phyloP scores from a whole-genome alignment of 2,113 vertebrate species.

The Ia io region DNA sequence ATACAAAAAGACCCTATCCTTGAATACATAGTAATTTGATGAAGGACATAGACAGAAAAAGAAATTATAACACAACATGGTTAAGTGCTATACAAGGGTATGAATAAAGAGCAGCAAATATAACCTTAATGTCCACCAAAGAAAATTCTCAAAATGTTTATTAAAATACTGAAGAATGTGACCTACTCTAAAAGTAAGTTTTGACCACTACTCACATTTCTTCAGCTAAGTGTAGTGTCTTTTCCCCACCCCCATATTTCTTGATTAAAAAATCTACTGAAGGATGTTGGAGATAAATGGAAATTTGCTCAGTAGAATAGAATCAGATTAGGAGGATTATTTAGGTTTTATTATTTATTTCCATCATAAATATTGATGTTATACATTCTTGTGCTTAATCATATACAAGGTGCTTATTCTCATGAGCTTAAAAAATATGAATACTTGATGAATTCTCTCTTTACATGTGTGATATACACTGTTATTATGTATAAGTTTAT shows the following conservation, averaged over 20 bases:
- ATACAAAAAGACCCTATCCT: not conserved
- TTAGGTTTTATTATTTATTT: not conserved
- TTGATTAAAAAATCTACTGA: not conserved
- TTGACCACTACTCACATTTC: not conserved
- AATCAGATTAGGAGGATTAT: not conserved
- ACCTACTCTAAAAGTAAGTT: not conserved
- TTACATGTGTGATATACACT: not conserved
- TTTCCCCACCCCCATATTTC: not conserved
- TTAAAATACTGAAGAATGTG: not conserved
- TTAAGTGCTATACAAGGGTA: not conserved
- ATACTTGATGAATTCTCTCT: not conserved
- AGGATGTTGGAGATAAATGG: not conserved
- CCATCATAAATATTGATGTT: slow-evolving; percentile 3
- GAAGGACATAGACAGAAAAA: not conserved
- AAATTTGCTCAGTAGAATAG: not conserved
- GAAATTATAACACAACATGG: not conserved
- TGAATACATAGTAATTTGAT: not conserved
- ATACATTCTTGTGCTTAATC: not conserved
- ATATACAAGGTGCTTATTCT: not conserved
- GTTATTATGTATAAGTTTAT: not conserved
- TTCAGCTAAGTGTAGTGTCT: not conserved
- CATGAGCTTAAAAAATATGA: not conserved
- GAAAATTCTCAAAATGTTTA: not conserved
- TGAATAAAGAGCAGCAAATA: not conserved
- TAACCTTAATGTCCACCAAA: not conserved